Conservation (phyloP, 2,888 invertebrate genomes). For the Enoplolaimus lenunculus region DNA sequence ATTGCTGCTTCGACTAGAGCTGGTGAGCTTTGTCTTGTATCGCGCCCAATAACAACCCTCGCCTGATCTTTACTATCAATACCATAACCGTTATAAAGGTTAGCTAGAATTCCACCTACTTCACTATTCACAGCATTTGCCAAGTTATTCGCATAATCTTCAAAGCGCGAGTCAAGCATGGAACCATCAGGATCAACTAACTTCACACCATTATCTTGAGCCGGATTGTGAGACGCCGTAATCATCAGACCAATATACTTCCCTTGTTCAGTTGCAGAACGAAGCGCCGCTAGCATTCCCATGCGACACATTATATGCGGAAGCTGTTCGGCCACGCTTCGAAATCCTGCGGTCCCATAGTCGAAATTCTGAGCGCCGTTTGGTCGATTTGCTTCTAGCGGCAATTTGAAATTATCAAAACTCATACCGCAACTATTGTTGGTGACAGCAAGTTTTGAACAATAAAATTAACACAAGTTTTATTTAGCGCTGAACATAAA, state of each 20-base stretch:
- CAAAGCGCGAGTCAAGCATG: conserved; percentile 88
- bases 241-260: conserved; percentile 80
- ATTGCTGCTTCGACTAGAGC: conserved; percentile 27
- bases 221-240: conserved; percentile 95
- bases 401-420: neutral
- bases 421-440: no score
- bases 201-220: conserved; percentile 88
- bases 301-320: conserved; percentile 85
- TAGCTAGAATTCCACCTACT: neutral
- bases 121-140: conserved; percentile 56
- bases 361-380: conserved; percentile 26
- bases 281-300: conserved; percentile 74
- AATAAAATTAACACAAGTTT: no score
- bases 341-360: conserved; percentile 49
- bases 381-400: neutral
- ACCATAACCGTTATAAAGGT: neutral
- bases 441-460: no score
- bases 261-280: conserved; percentile 69
- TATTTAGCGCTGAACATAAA: no score
- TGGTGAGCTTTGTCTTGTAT: conserved; percentile 29
- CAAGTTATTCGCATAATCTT: conserved; percentile 66
- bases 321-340: conserved; percentile 57
- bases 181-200: conserved; percentile 86
- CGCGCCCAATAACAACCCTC: conserved; percentile 27
- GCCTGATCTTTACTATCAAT: neutral